phyloP scores from a whole-genome alignment of 2,888 invertebrate genomes.

The Podabrus alpinus region DNA sequence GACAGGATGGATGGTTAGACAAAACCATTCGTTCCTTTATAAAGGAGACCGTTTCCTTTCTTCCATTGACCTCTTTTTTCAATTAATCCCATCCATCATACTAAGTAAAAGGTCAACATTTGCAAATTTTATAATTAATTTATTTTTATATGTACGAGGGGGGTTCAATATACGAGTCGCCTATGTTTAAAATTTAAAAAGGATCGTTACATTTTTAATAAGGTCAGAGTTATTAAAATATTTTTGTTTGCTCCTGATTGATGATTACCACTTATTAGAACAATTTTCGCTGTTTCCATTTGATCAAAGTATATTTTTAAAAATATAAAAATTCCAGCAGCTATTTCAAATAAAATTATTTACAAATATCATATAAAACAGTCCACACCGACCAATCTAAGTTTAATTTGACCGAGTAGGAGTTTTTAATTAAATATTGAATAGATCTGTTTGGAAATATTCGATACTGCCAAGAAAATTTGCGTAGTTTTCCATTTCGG shows the following conservation, averaged over 20 bases:
- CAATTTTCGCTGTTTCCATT: neutral
- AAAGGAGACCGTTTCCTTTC: neutral
- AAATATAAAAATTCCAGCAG: neutral
- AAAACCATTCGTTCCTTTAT: neutral
- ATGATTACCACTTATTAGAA: neutral
- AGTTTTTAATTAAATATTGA: neutral
- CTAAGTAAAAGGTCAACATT: neutral
- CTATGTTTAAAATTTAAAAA: too few species aligned
- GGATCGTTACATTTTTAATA: too few species aligned
- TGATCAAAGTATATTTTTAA: neutral
- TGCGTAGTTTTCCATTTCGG: neutral
- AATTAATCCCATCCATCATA: neutral
- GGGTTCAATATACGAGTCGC: neutral
- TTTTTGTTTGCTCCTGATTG: neutral
- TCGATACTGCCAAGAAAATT: neutral
- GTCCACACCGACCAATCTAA: neutral
- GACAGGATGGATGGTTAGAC: neutral
- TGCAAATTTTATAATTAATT: neutral
- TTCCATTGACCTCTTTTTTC: neutral
- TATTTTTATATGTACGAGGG: neutral
- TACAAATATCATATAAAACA: neutral
- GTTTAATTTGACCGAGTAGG: neutral
- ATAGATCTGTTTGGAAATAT: neutral
- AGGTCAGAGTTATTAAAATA: neutral
- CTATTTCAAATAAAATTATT: neutral